Conservation (phyloP, 2,797 vertebrate species). For the Sebastes trivittatus region DNA sequence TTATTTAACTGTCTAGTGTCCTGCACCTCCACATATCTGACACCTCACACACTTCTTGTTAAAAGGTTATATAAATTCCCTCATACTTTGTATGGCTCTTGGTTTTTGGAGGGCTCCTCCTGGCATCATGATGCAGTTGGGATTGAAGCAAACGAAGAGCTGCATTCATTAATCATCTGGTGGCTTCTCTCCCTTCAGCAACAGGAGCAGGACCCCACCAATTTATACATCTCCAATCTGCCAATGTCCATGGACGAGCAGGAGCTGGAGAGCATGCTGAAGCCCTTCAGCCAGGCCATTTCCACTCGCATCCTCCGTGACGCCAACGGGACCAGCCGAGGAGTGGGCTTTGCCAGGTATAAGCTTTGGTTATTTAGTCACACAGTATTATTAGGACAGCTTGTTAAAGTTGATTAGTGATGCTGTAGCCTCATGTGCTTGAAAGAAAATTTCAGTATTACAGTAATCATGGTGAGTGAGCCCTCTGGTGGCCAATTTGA, state of each 20-base stretch:
- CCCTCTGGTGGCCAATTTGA: constrained; percentile 56
- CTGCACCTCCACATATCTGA: constrained; percentile 12
- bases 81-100: not conserved
- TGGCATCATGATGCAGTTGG: not conserved
- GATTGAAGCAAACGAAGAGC: not conserved
- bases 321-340: constrained; percentile 90
- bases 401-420: not conserved
- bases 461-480: constrained; percentile 12
- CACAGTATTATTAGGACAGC: not conserved
- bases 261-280: constrained; percentile 93
- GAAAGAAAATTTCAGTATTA: not conserved
- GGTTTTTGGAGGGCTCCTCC: not conserved
- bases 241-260: constrained; percentile 93
- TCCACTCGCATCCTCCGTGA: constrained; percentile 94
- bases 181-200: constrained; percentile 78
- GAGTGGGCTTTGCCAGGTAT: constrained; percentile 95
- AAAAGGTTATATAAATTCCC: not conserved
- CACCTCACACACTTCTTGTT: constrained; percentile 1
- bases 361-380: not conserved
- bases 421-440: not conserved
- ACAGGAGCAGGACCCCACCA: constrained; percentile 98
- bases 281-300: constrained; percentile 95
- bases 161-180: not conserved
- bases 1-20: constrained; percentile 4
- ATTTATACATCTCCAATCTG: constrained; percentile 96